Base-by-base conservation (phyloP, 1,140 invertebrate genomes). In the Lamellibrachia luymesi region DNA sequence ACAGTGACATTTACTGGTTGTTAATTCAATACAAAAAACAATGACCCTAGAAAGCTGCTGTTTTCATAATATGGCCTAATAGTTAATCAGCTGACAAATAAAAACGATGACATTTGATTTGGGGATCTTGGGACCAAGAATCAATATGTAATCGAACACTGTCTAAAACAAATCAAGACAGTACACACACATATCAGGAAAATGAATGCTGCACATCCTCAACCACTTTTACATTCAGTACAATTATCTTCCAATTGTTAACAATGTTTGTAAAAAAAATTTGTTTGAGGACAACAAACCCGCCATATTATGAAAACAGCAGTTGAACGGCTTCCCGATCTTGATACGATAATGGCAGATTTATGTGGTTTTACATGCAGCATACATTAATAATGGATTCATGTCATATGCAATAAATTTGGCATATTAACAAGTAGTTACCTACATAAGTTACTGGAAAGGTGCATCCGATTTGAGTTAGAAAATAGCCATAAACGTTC, bases 231-330 rank as follows among this genome's bases (percentile, higher is more conserved):
- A 80, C 64, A 80, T 80, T 22, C 7, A 80, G 5, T 22, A 80
- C 17, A 22, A 17, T 22, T 22, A 80, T 22, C 64, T 17, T 17
- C 64, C 17, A 80, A 80, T 22, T 80, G 64, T 80, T 80, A 80
- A 80, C 64, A 80, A 80, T 2, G 17, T 80, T 80, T 22, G 13
- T 17, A 80, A 80, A 80, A 10, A 17, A 80, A 80, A 22, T 2
- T 80, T 80, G 25, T 80, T 80, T 80, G 64, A 80, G 64, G 64
- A 80, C 64, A 80, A 80, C 64, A 80, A 80, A 80, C 64, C 64
- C 64, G 64, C 64, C 64, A 80, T 80, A 80, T 80, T 80, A 80
- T 80, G 64, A 80, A 80, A 80, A 80, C 64, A 80, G 64, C 64
- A 80, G 64, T 80, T 80, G 64, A 80, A 80, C 64, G 64, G 64